Evolutionary conservation across 2,113 vertebrate genomes (phyloP).

Genomic region (Hemibagrus wyckioides): DNA sequence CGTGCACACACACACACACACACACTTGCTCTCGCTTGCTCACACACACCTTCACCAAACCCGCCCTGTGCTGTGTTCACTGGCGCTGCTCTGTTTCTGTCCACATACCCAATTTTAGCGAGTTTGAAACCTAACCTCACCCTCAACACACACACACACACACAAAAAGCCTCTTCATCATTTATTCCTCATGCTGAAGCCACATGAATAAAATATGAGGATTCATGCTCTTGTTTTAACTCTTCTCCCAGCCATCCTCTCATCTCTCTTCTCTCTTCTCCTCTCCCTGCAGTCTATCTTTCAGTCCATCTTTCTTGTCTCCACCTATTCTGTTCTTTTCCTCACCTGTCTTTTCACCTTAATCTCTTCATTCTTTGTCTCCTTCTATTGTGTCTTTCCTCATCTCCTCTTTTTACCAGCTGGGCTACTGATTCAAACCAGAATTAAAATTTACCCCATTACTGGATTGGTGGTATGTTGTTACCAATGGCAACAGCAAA

Average conservation of each 20-base stretch:
- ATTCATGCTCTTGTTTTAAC: constrained; percentile 23
- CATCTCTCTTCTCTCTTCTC: neutral
- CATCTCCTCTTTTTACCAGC: neutral
- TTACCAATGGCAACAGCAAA: constrained; percentile 15
- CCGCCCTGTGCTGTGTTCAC: neutral
- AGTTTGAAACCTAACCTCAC: constrained; percentile 21
- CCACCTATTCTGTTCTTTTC: neutral
- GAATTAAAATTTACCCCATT: neutral
- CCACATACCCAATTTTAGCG: constrained; percentile 3
- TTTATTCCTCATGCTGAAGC: constrained; percentile 31
- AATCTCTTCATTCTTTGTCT: neutral
- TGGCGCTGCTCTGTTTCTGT: constrained; percentile 25
- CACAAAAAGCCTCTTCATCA: neutral
- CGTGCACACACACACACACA: constrained; percentile 23
- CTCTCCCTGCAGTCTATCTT: neutral
- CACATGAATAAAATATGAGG: constrained; percentile 33
- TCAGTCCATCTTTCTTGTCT: neutral
- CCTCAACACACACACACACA: neutral
- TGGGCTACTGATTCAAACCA: neutral
- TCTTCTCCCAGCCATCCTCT: neutral
- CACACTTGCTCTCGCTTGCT: constrained; percentile 17
- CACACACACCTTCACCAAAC: neutral
- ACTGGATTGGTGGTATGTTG: neutral
- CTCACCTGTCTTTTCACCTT: neutral
- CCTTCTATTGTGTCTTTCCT: neutral